Evolutionary conservation across 2,113 vertebrate genomes (phyloP).

Genomic region (Ictalurus furcatus): DNA sequence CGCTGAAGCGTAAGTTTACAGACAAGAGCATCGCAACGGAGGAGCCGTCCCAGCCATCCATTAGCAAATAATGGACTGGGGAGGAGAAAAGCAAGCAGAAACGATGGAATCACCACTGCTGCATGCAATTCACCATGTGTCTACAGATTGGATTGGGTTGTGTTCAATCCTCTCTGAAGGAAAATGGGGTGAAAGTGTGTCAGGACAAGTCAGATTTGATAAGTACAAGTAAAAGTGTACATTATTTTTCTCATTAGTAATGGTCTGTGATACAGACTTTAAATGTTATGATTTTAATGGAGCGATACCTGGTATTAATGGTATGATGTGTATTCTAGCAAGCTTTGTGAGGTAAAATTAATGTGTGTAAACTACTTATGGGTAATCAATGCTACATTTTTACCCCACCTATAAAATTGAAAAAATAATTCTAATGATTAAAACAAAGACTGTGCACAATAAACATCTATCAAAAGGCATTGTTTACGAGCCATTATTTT

Average conservation of each 20-base stretch:
- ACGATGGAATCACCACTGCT: background rate
- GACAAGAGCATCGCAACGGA: constrained; percentile 45
- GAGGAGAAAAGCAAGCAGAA: constrained; percentile 33
- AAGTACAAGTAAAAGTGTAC: background rate
- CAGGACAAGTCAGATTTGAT: background rate
- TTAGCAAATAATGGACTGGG: constrained; percentile 52
- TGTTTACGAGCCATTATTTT: background rate
- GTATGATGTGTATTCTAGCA: background rate
- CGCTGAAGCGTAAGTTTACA: constrained; percentile 53
- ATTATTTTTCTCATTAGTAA: background rate
- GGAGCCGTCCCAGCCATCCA: constrained; percentile 43
- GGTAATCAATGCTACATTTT: background rate
- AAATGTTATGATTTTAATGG: background rate
- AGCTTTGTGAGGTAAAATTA: background rate
- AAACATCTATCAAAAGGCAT: background rate
- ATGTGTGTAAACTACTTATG: background rate
- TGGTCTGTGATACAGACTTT: background rate
- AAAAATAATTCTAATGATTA: background rate
- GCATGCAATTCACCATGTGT: background rate
- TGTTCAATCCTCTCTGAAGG: background rate
- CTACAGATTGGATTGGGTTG: constrained; percentile 2
- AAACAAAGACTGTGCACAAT: background rate
- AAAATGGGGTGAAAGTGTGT: background rate
- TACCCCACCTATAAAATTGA: background rate
- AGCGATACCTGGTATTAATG: background rate